Base-by-base conservation (phyloP, 2,113 vertebrate genomes). In the Tyto alba region DNA sequence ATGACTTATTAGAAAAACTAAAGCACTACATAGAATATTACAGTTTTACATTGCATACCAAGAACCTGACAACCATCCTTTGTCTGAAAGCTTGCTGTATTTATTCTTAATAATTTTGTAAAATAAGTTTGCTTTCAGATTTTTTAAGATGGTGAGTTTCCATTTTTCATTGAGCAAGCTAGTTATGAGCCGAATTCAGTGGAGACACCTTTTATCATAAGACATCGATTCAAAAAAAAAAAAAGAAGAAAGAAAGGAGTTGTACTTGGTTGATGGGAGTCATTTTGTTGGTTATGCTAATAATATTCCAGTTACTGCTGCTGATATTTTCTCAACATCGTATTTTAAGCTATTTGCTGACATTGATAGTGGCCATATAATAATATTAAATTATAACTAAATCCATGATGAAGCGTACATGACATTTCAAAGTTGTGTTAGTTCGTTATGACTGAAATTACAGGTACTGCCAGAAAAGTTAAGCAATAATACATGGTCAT, bases 1-100 rank as follows among this genome's bases (percentile, higher is more conserved):
- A 77, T 98, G 97, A 98, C 97, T 98, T 98, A 98, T 89, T 96
- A 95, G 92, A 96, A 97, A n/a, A 97, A 96, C 93, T 96, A 81
- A 97, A 97, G 90, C 93, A 85, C 91, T 94, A 76, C 50, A 13
- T 43, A 56, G 85, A 89, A 60, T 85, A 93, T 97, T 96, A 96
- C 72, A 88, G 95, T 93, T 98, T 97, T 96, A 96, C 81, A 95
- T 90, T 38, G 40, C 96, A 89, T 92, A 59, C 75, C 85, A 94
- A 96, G 73, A 97, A 96, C 84, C 94, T 97, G 93, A 96, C 89
- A 97, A 59, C 80, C 72, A 36, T 88, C 32, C n/a, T 98, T 98
- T 97, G 90, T 97, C 85, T 97, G 84, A 76, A 94, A 96, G 72
- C 80, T 74, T 95, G 85, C 53, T 97, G 83, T 97, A 93, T 96